Percentiles rank a stretch among this genome's conserved stretches.
Conservation (phyloP, 2,888 invertebrate genomes). For the Drosophila nigricruria region DNA sequence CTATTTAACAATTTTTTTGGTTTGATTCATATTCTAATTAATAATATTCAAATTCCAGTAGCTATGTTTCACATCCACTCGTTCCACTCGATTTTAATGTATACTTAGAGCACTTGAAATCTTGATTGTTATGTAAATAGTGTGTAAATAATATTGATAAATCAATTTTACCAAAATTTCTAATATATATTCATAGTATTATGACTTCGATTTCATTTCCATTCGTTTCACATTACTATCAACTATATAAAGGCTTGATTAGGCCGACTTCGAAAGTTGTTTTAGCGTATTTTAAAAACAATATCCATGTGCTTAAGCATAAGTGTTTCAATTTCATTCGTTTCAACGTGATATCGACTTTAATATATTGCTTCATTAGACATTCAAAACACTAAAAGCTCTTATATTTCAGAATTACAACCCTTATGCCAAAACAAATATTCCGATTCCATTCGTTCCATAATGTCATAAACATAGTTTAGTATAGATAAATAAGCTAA, state of each 20-base stretch:
- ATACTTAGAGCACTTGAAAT: not conserved
- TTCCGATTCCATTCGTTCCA: not conserved
- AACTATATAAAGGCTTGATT: no score
- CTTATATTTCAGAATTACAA: not conserved
- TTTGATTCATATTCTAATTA: not conserved
- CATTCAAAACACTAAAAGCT: not conserved
- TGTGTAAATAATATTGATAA: not conserved
- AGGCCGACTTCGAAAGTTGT: no score
- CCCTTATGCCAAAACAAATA: not conserved
- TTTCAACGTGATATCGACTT: not conserved
- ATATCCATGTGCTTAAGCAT: not conserved
- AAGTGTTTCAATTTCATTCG: constrained; percentile 4
- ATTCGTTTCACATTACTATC: not conserved
- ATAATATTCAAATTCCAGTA: not conserved
- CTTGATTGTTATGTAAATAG: not conserved
- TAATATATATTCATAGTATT: not conserved
- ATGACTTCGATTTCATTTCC: not conserved
- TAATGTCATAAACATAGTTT: not conserved
- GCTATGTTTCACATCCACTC: not conserved
- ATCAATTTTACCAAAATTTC: not conserved
- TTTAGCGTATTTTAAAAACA: no score
- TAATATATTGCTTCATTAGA: not conserved
- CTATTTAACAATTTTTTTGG: not conserved
- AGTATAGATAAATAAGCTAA: no score
- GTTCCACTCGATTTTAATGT: not conserved